Conservation (phyloP, 2,888 invertebrate species). For the Watsonalla cultraria region DNA sequence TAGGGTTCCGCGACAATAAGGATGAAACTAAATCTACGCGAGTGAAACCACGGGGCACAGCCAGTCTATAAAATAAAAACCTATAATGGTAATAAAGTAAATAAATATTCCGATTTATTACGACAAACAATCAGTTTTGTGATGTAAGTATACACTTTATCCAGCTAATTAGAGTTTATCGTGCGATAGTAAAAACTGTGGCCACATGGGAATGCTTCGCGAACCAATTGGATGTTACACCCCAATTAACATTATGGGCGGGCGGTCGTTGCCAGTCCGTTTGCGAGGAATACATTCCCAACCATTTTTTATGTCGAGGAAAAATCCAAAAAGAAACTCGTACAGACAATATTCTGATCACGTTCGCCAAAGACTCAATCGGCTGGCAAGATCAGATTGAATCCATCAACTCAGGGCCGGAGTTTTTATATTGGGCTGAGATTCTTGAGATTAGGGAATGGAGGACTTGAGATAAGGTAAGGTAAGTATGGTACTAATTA, state of each 20-base stretch:
- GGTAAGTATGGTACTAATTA: too few relatives aligned
- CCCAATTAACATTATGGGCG: neutral
- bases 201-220: neutral
- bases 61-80: too few relatives aligned
- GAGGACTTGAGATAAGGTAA: too few relatives aligned
- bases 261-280: neutral
- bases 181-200: too few relatives aligned
- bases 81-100: too few relatives aligned
- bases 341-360: conserved; percentile 10
- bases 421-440: neutral
- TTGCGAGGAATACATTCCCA: neutral
- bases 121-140: too few relatives aligned
- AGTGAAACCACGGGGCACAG: too few relatives aligned
- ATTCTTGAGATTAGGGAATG: neutral
- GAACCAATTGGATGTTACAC: neutral
- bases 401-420: neutral
- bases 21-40: too few relatives aligned
- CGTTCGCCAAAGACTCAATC: conserved; percentile 19
- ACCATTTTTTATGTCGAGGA: neutral
- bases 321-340: conserved; percentile 4
- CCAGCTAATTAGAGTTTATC: too few relatives aligned
- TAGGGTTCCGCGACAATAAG: too few relatives aligned
- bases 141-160: too few relatives aligned
- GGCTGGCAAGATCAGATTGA: conserved; percentile 18
- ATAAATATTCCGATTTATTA: too few relatives aligned